Conservation (phyloP, 2,888 invertebrate genomes). For the Rotaria magnacalcarata region DNA sequence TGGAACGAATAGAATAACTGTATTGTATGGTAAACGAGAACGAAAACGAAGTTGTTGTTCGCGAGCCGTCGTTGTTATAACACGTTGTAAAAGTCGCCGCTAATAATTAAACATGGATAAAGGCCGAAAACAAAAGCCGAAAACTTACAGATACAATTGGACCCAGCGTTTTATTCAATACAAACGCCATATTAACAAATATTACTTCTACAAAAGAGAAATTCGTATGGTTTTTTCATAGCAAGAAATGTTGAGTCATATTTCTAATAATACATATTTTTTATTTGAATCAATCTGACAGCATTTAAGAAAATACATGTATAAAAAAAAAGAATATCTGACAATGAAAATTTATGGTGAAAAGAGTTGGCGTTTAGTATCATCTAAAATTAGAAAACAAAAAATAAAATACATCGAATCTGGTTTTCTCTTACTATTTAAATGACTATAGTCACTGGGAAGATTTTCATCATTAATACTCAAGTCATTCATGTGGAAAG, state of each 20-base stretch:
- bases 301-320: not conserved
- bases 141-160: slow-evolving; percentile 13
- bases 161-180: not conserved
- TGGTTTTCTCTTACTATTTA: not conserved
- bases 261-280: not conserved
- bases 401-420: not conserved
- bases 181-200: not conserved
- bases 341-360: not conserved
- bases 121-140: not conserved
- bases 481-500: slow-evolving; percentile 13
- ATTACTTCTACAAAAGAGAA: not conserved
- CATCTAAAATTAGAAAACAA: not conserved
- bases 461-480: not conserved
- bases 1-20: slow-evolving; percentile 90
- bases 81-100: slow-evolving; percentile 16
- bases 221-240: not conserved
- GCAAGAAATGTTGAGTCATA: not conserved
- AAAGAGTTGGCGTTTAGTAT: not conserved
- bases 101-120: not conserved
- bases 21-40: slow-evolving; percentile 70
- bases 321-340: slow-evolving; percentile 1
- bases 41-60: slow-evolving; percentile 24
- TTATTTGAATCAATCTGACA: slow-evolving; percentile 5
- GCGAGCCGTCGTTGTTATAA: not conserved
- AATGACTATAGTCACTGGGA: not conserved